Evolutionary conservation across 2,797 vertebrate species (phyloP).

Genomic region (Dallia pectoralis): DNA sequence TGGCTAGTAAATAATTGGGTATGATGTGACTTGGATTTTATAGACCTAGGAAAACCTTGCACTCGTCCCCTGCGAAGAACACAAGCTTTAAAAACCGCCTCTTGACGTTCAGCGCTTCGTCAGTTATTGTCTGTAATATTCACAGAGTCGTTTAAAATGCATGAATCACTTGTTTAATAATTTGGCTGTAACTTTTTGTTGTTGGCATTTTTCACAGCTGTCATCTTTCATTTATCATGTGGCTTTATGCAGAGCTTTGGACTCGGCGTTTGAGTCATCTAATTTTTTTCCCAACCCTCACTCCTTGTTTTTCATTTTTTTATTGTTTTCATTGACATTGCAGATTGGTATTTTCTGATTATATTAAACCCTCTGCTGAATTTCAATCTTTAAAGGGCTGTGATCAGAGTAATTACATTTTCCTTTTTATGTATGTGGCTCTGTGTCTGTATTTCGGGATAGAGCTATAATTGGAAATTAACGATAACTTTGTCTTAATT

Average conservation of each 20-base stretch:
- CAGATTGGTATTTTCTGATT: conserved; percentile 48
- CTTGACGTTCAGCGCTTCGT: not conserved
- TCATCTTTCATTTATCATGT: not conserved
- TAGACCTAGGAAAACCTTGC: no score
- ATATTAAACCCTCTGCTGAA: conserved; percentile 42
- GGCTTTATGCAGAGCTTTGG: not conserved
- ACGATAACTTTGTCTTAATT: conserved; percentile 55
- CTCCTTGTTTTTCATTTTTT: conserved; percentile 25
- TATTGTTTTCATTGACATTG: conserved; percentile 36
- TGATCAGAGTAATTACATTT: conserved; percentile 45
- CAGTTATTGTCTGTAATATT: not conserved
- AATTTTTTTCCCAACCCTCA: conserved; percentile 20
- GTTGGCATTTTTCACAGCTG: not conserved
- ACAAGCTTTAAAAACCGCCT: no score
- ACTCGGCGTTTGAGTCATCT: conserved; percentile 36
- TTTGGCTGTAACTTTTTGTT: not conserved
- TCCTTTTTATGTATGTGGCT: conserved; percentile 30
- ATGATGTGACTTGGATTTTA: no score
- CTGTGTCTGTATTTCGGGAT: conserved; percentile 34
- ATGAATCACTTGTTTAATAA: not conserved
- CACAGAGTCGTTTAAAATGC: not conserved
- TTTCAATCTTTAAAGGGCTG: conserved; percentile 39
- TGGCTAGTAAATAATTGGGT: no score
- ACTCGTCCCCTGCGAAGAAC: no score
- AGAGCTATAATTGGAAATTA: conserved; percentile 59